Conservation (phyloP, 2,113 vertebrate species). For the Oryzias celebensis region DNA sequence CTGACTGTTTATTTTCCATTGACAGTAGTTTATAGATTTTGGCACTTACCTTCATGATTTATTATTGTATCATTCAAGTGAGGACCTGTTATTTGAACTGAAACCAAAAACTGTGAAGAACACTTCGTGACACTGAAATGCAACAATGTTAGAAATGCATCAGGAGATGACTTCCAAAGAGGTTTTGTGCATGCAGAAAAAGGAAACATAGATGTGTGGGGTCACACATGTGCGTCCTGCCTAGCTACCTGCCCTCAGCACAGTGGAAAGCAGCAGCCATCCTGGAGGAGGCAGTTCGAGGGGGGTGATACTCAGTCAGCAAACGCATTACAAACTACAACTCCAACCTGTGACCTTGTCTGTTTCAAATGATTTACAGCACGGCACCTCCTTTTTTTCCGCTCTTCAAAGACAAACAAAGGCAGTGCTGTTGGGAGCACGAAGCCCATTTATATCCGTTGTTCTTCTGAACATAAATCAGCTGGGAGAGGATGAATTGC, state of each 20-base stretch:
- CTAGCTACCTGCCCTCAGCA: conserved; percentile 29
- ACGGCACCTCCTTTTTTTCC: conserved; percentile 44
- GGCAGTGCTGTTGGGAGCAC: conserved; percentile 60
- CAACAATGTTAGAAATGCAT: too few species aligned
- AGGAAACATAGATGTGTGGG: background rate
- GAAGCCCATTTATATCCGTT: conserved; percentile 14
- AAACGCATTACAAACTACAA: conserved; percentile 50
- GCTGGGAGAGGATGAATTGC: conserved; percentile 9
- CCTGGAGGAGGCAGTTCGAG: conserved; percentile 3
- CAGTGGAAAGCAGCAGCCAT: conserved; percentile 18
- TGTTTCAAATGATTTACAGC: conserved; percentile 71
- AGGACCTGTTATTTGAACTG: too few species aligned
- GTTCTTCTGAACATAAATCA: conserved; percentile 17
- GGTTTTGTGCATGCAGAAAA: conserved; percentile 19
- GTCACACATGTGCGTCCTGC: conserved; percentile 18
- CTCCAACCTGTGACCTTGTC: conserved; percentile 61
- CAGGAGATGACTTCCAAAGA: conserved; percentile 1
- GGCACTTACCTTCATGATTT: too few species aligned
- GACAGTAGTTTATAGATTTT: too few species aligned
- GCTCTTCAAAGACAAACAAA: conserved; percentile 64
- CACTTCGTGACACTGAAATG: too few species aligned
- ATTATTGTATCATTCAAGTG: too few species aligned
- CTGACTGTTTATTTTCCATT: too few species aligned
- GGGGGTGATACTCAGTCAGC: conserved; percentile 39
- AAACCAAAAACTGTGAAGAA: too few species aligned